phyloP scores from a whole-genome alignment of 2,888 invertebrate species.

The Lochmaea capreae region DNA sequence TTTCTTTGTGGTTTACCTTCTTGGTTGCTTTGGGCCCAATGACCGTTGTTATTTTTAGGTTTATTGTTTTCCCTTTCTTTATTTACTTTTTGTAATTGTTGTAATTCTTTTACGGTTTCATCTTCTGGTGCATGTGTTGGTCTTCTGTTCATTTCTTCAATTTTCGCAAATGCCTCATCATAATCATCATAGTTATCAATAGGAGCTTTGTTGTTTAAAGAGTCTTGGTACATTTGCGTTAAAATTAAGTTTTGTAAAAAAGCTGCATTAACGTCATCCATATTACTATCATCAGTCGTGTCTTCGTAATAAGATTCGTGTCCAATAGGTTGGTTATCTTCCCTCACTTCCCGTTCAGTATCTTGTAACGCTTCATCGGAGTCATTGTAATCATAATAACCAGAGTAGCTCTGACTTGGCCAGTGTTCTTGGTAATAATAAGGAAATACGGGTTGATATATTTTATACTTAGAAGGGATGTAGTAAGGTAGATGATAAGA shows the following conservation, averaged over 20 bases:
- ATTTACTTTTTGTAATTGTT: conserved; percentile 70
- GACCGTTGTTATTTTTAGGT: conserved; percentile 47
- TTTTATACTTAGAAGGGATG: conserved; percentile 65
- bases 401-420: conserved; percentile 59
- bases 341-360: conserved; percentile 70
- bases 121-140: conserved; percentile 65
- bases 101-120: conserved; percentile 75
- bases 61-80: conserved; percentile 46
- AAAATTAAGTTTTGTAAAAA: conserved; percentile 77
- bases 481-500: conserved; percentile 63
- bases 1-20: conserved; percentile 41
- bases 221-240: conserved; percentile 74
- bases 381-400: conserved; percentile 64
- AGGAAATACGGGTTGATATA: conserved; percentile 65
- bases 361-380: conserved; percentile 70
- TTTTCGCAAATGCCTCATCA: conserved; percentile 57
- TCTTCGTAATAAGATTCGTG: conserved; percentile 76
- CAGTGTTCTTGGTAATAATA: conserved; percentile 65
- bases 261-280: conserved; percentile 70
- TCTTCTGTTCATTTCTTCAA: conserved; percentile 43
- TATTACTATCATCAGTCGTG: conserved; percentile 60
- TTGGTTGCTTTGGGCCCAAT: conserved; percentile 52
- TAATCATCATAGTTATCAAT: conserved; percentile 52
- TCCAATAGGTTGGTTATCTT: conserved; percentile 73
- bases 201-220: conserved; percentile 55